Base-by-base conservation (phyloP, 2,888 invertebrate species). In the Acleris holmiana region DNA sequence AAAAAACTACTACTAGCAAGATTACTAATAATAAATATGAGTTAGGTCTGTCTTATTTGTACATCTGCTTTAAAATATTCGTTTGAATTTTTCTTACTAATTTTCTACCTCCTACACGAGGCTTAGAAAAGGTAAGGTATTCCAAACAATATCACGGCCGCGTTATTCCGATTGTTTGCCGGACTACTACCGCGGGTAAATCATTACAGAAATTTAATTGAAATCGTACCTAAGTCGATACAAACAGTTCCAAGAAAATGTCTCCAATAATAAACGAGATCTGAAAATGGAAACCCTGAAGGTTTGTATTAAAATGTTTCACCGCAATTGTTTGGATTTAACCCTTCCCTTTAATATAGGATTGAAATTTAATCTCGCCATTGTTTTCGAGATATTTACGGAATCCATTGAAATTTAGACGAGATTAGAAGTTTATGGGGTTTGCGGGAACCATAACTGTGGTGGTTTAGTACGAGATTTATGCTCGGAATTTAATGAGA, bases 371-470 rank as follows among this genome's bases (percentile, higher is more conserved):
- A 58, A 64, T 58, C 58, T 53, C 47, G 47, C 63, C 53, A 64
- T 64, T 64, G 63, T 64, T 64, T 64, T 64, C 51, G 63, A 58
- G 63, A 64, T 58, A 64, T 64, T 64, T 64, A 58, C 63, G 58
- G 47, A 53, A 64, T 41, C 63, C 63, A 64, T 58, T 64, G 47
- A 58, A 64, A 53, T 47, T 58, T 40, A 13, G 46, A 35, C 47
- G 47, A 58, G 58, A 64, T 58, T 64, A 64, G 63, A 58, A 64
- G 63, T 63, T 51, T 51, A 47, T 35, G 41, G 40, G 17, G 50
- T 63, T 51, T n/a, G 41, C 41, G 19, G 23, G 47, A 53, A 25
- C 23, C 46, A 63, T 57, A 40, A 40, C 49, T 46, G 56, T 19
- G 61, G 54, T 29, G 15, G 48, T 50, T 50, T 29, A 29, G 50